A percentile compares a stretch with the other conserved stretches of the same genome.
Conservation (phyloP, 2,113 vertebrate genomes). For the Macquaria australasica region DNA sequence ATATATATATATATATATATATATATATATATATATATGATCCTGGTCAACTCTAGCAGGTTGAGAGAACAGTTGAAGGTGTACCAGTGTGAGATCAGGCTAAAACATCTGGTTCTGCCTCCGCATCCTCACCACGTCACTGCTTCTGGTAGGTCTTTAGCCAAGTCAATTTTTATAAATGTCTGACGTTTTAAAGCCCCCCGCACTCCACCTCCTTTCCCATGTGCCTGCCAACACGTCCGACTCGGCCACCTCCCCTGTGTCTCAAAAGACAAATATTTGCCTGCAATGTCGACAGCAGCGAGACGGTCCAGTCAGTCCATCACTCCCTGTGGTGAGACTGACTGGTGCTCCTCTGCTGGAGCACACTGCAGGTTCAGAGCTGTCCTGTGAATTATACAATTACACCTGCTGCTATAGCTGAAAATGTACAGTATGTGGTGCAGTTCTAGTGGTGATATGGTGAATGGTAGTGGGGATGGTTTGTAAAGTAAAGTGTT, state of each 20-base stretch:
- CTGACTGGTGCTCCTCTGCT: constrained; percentile 10
- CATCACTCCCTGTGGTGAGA: constrained; percentile 18
- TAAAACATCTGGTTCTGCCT: constrained; percentile 9
- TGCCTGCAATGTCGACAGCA: constrained; percentile 68
- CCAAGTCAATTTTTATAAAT: background rate
- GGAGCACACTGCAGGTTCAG: background rate
- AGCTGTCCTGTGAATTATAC: background rate
- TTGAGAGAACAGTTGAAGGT: background rate
- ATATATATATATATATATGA: too few relatives aligned
- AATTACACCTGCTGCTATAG: background rate
- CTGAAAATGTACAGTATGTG: background rate
- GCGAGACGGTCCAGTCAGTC: constrained; percentile 33
- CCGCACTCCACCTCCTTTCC: constrained; percentile 17
- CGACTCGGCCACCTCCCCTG: constrained; percentile 25
- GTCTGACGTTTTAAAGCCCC: constrained; percentile 18
- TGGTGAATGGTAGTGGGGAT: too few relatives aligned
- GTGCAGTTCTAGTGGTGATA: background rate
- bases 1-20: too few relatives aligned
- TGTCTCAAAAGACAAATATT: constrained; percentile 79
- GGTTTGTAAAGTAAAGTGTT: background rate
- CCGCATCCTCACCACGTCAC: background rate
- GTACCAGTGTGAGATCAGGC: too few relatives aligned
- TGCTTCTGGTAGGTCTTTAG: background rate
- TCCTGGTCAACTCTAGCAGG: background rate
- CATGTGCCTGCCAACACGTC: constrained; percentile 56